These are phyloP conservation scores for Dicrostonyx torquatus DNA, from an alignment of 2,797 vertebrate species.

Conservation along the genomic window DNA sequence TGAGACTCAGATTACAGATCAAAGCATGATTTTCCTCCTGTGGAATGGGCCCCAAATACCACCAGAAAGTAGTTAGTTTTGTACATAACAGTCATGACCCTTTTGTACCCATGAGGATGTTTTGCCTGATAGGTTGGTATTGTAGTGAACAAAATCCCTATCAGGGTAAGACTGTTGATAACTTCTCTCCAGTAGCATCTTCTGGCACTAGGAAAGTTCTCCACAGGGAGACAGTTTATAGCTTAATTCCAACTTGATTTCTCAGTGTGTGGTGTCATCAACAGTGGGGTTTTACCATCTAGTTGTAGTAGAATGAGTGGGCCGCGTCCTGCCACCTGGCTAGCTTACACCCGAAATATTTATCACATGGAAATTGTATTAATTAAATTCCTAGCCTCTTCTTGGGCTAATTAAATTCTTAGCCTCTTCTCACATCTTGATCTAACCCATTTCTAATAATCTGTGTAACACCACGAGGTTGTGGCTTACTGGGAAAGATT, in stretches of 20 bases:
- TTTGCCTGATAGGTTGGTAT: not conserved
- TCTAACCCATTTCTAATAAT: no score
- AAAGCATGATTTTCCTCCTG: not conserved
- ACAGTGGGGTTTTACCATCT: not conserved
- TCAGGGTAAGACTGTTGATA: not conserved
- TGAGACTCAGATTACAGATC: not conserved
- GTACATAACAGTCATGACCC: not conserved
- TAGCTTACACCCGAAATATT: no score
- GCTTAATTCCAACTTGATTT: not conserved
- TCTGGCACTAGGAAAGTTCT: not conserved
- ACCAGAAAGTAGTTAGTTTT: not conserved
- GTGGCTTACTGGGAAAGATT: no score
- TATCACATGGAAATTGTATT: no score
- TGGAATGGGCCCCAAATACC: not conserved
- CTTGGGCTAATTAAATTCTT: no score
- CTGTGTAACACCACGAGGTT: no score
- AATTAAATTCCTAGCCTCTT: no score
- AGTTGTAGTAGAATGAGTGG: not conserved
- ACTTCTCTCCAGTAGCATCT: not conserved
- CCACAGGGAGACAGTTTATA: not conserved
- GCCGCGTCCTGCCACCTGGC: no score
- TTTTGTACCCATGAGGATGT: not conserved
- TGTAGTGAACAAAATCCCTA: not conserved
- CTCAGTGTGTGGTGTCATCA: not conserved
- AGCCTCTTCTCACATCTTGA: no score